These are phyloP conservation scores for Monochamus alternatus DNA, from an alignment of 2,888 invertebrate species.

Conservation along the genomic window DNA sequence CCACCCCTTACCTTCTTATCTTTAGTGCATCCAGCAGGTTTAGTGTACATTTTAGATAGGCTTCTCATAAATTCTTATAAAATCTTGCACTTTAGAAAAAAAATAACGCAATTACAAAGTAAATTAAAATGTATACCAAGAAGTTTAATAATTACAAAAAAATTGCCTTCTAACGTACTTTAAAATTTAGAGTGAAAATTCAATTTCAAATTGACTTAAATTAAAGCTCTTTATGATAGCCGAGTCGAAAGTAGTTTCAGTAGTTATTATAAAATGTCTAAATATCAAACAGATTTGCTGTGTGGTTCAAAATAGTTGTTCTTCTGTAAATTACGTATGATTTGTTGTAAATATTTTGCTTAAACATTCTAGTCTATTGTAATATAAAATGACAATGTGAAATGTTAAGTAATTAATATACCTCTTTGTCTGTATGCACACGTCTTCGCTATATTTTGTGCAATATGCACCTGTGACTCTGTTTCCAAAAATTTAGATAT, in stretches of 20 bases:
- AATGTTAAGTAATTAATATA: constrained; percentile 43
- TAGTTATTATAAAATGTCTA: neutral
- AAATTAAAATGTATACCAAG: neutral
- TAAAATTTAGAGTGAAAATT: neutral
- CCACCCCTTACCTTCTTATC: neutral
- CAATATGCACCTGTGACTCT: constrained; percentile 45
- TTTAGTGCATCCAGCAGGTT: neutral
- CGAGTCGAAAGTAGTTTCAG: neutral
- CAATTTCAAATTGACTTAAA: no score
- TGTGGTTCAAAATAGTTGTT: constrained; percentile 53
- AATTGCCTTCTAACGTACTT: neutral
- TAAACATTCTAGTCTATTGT: constrained; percentile 59
- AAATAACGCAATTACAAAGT: neutral
- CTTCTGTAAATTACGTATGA: constrained; percentile 56
- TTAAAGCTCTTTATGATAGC: no score
- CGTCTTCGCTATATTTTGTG: constrained; percentile 44
- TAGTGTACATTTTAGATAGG: neutral
- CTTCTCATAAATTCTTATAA: neutral
- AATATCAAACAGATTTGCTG: constrained; percentile 32
- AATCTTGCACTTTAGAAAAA: neutral
- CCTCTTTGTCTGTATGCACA: constrained; percentile 48
- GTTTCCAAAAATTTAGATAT: constrained; percentile 2
- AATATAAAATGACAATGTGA: constrained; percentile 39
- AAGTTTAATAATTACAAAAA: neutral
- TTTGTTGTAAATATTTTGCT: constrained; percentile 59